Percentiles rank a stretch among this genome's conserved stretches.
These are phyloP conservation scores for Proteles cristata DNA, from an alignment of 2,113 vertebrate genomes.

Conservation along the genomic window DNA sequence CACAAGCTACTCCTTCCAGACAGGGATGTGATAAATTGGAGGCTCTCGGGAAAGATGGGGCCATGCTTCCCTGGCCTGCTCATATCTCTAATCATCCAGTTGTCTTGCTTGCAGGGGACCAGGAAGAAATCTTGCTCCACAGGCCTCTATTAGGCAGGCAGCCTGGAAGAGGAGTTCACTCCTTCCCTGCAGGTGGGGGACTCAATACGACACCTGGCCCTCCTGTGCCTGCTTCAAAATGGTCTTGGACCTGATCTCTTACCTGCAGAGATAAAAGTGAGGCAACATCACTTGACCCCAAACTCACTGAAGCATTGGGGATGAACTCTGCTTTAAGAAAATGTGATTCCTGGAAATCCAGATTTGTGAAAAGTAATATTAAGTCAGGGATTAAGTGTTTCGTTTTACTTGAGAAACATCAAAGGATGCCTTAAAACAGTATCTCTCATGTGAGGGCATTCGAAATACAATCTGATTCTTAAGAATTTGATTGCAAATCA, in stretches of 20 bases:
- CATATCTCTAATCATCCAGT: background rate
- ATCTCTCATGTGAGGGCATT: background rate
- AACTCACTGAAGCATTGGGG: background rate
- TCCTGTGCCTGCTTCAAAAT: background rate
- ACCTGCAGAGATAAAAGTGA: background rate
- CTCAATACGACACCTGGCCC: background rate
- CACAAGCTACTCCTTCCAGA: conserved; percentile 35
- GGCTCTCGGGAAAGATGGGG: background rate
- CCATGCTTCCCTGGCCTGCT: background rate
- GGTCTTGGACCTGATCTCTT: background rate
- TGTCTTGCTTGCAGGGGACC: background rate
- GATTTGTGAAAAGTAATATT: conserved; percentile 42
- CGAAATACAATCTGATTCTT: conserved; percentile 25
- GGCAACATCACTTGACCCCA: background rate
- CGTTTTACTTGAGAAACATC: conserved; percentile 43
- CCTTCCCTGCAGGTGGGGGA: background rate
- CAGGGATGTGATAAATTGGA: background rate
- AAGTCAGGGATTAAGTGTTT: conserved; percentile 48
- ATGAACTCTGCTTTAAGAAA: background rate
- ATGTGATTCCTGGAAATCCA: conserved; percentile 22
- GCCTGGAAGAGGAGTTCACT: background rate
- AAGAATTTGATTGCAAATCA: conserved; percentile 23
- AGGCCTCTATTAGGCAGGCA: no score
- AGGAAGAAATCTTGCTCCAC: background rate
- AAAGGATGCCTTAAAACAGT: conserved; percentile 53